Percentiles rank a stretch among this genome's conserved stretches.
These are phyloP conservation scores for Lucilia cuprina DNA, from an alignment of 1,140 invertebrate genomes.

Conservation along the genomic window DNA sequence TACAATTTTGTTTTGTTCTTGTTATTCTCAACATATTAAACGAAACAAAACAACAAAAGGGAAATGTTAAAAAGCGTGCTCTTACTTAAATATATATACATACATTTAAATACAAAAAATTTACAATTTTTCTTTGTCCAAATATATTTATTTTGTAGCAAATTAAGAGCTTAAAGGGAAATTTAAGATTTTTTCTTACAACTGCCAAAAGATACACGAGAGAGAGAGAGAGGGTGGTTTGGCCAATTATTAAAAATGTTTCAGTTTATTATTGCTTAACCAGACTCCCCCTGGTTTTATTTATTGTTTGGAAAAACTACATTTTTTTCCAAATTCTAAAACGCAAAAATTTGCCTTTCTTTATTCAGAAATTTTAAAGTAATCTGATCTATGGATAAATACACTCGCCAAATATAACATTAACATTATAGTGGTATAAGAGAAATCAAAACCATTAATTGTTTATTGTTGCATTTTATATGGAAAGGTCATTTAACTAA, in stretches of 20 bases:
- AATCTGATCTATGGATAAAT: background rate
- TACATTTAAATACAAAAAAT: background rate
- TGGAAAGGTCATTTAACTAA: conserved; percentile 1
- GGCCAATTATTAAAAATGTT: background rate
- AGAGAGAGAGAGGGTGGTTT: background rate
- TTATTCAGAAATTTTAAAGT: background rate
- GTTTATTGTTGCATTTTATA: background rate
- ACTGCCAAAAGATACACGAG: too few relatives aligned
- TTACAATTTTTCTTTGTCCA: too few relatives aligned
- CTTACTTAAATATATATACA: background rate
- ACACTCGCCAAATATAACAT: background rate
- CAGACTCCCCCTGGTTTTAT: background rate
- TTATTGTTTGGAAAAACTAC: background rate
- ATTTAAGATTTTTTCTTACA: background rate
- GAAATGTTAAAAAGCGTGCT: background rate
- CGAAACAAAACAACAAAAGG: background rate
- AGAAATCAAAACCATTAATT: background rate
- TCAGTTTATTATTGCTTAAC: background rate
- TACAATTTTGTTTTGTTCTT: background rate
- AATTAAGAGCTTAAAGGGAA: background rate
- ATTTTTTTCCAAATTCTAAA: background rate
- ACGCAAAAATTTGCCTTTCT: background rate
- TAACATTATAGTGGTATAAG: background rate
- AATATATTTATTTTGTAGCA: background rate
- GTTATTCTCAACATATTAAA: background rate